Evolutionary conservation across 2,888 invertebrate species (phyloP).

Genomic region (Bugulina stolonifera): DNA sequence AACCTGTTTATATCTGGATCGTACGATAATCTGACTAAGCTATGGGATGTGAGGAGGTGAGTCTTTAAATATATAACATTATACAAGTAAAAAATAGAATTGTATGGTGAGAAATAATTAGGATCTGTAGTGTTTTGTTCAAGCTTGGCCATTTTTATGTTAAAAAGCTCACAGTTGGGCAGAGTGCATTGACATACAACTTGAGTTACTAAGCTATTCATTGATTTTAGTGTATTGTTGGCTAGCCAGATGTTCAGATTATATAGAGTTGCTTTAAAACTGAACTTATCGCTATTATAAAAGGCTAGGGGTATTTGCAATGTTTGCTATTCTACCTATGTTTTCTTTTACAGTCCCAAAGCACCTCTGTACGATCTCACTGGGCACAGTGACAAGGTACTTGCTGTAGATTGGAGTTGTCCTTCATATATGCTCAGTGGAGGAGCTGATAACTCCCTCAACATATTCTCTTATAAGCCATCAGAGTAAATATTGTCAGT

Average conservation of each 20-base stretch:
- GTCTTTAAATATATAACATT: constrained; percentile 26
- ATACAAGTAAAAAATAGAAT: neutral
- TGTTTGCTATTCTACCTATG: too few relatives aligned
- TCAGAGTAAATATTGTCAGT: neutral
- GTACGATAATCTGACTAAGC: constrained; percentile 81
- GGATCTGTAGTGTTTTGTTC: too few relatives aligned
- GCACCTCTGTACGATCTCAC: constrained; percentile 84
- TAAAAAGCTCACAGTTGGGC: too few relatives aligned
- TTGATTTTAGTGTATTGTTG: too few relatives aligned
- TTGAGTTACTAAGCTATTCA: neutral
- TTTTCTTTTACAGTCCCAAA: constrained; percentile 66
- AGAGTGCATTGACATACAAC: too few relatives aligned
- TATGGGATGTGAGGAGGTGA: constrained; percentile 91
- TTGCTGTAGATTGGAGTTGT: constrained; percentile 90
- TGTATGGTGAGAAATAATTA: neutral
- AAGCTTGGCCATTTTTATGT: too few relatives aligned
- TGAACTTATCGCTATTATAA: too few relatives aligned
- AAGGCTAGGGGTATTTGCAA: too few relatives aligned
- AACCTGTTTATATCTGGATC: constrained; percentile 85
- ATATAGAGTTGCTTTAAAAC: too few relatives aligned
- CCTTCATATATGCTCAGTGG: constrained; percentile 80
- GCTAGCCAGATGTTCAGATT: too few relatives aligned
- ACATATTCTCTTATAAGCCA: constrained; percentile 54
- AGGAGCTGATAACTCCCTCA: constrained; percentile 83
- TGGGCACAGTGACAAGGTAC: constrained; percentile 78